Evolutionary conservation across 2,888 invertebrate species (phyloP), one percentile per base, ranked within the genome.

Genomic region (Eueremaeus valkanovi): DNA sequence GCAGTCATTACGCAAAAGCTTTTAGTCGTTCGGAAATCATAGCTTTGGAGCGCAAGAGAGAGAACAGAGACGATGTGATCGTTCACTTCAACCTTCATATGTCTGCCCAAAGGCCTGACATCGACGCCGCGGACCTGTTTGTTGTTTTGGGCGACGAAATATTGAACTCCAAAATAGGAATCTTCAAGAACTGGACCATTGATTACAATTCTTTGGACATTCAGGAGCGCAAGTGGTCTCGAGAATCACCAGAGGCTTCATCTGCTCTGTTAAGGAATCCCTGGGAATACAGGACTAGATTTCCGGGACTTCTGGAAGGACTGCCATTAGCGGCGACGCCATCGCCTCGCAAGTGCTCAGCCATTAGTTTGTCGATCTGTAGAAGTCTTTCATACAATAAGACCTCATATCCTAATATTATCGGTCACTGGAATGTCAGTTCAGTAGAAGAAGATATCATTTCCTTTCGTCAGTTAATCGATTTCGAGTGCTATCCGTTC

Each of bases 41-140:
- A 73, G 93, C 93, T 29, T 86, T 93, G 73, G 93, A 93, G 83
- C 92, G 90, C 92, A 75, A 72, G 70, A 72, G 76, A 66, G 78
- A 78, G 16, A 61, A 75, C 81, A 88, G 87, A 51, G 87, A 89
- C 76, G 90, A 91, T 77, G 86, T 92, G 73, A 88, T 90, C 70
- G 90, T 94, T 0, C 92, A 93, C 82, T 93, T 94, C 82, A 92
- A 92, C 82, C 87, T 93, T 74, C 89, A 90, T 74, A 92, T 94
- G 81, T 75, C 78, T 16, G 77, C 77, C 3, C 76, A 78, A 29
- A 29, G 42, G 40, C 72, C 70, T 27, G 75, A 77, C 24, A 58
- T 79, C 27, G 92, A 93, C 84, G 91, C 92, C 21, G 82, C 88
- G 18, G 91, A 92, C 81, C 87, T 92, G 33, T 84, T 85, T 51